Base-by-base conservation (phyloP, 2,113 vertebrate genomes). In the Mungos mungo region DNA sequence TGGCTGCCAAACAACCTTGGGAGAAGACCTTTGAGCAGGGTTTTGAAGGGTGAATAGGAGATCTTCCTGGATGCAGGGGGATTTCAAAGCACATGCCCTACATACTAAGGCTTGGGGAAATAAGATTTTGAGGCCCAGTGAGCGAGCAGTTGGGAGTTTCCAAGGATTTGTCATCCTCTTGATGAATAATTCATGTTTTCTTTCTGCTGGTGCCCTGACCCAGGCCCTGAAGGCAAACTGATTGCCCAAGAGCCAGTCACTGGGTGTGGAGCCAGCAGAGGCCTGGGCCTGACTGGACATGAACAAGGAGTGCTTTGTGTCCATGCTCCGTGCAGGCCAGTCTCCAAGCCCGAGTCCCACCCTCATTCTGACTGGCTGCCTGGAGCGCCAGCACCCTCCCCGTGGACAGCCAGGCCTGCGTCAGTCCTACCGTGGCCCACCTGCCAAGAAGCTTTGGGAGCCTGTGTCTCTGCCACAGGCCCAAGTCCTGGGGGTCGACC, bases 241-340 rank as follows among this genome's bases (percentile, higher is more conserved):
- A 71, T 66, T 88, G 90, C 83, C 66, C 88, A 95, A 71, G 12
- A 19, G 25, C 66, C n/a, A 6, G 65, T 33, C 23, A 11, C 57
- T 13, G 54, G 87, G 90, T 91, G 41, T 69, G 50, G 47, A 65
- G 79, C 81, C 90, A 74, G 54, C 47, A 45, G 76, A 79, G 77
- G 19, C 82, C 93, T 23, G 45, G 79, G 86, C 76, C 82, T 89
- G 66, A 84, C 95, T 91, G 35, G 72, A 72, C 52, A 88, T 31
- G 84, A 93, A 97, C 96, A 96, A 97, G 95, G 80, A 52, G 41
- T 45, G 41, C 54, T 96, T 96, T 97, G 90, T 97, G 65, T 77
- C 35, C 38, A 33, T 14, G 0, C 23, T 88, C 4, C 1, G 27
- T 45, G 27, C 23, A 68, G 41, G 68, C 77, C 4, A 1, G 38